phyloP scores from a whole-genome alignment of 2,888 invertebrate genomes.

The Eupithecia insigniata region DNA sequence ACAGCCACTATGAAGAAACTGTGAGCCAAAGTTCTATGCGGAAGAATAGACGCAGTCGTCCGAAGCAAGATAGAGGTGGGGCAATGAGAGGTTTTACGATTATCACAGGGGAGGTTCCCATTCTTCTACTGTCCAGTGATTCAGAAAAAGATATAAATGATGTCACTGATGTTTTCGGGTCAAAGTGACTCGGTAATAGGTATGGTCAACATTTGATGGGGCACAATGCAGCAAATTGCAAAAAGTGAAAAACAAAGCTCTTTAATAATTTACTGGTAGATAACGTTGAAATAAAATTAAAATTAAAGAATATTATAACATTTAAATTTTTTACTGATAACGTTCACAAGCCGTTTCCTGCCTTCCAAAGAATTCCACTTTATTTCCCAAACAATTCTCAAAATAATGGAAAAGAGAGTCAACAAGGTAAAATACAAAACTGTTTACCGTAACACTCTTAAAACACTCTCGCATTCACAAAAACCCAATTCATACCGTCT shows the following conservation, averaged over 20 bases:
- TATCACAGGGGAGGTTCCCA: not conserved
- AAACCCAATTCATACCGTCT: not conserved
- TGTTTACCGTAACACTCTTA: not conserved
- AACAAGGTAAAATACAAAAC: constrained; percentile 1
- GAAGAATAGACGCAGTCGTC: constrained; percentile 26
- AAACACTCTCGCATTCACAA: constrained; percentile 4
- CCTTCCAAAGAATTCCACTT: not conserved
- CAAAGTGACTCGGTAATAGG: not conserved
- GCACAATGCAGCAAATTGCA: not conserved
- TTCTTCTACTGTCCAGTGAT: constrained; percentile 9
- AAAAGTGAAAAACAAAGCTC: not conserved
- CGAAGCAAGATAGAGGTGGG: constrained; percentile 9
- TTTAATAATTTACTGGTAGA: not conserved
- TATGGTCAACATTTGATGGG: not conserved
- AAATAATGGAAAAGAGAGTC: constrained; percentile 9
- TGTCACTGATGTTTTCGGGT: not conserved
- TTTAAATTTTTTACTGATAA: not conserved
- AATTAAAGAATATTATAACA: not conserved
- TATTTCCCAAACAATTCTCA: not conserved
- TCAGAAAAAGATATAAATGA: not conserved
- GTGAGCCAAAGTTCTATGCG: constrained; percentile 13
- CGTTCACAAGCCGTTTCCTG: not conserved
- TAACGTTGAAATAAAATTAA: not conserved
- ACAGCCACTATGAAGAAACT: constrained; percentile 22
- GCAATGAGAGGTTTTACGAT: constrained; percentile 21